These are phyloP conservation scores for Clarias gariepinus DNA, from an alignment of 2,113 vertebrate genomes.

Conservation along the genomic window DNA sequence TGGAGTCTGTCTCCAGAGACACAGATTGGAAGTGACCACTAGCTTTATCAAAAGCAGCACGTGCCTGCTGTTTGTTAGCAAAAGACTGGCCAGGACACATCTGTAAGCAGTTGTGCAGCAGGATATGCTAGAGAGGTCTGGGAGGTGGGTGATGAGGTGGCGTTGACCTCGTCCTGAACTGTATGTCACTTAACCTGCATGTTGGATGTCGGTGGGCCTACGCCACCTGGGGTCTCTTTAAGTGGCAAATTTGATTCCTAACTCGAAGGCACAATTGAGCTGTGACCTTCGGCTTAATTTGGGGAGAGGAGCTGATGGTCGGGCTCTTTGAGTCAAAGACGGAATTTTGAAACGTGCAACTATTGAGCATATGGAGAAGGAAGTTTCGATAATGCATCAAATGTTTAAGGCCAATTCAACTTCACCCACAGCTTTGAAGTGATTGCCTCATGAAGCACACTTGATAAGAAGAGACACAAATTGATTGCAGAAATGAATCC, in stretches of 20 bases:
- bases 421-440: constrained; percentile 32
- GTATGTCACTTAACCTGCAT: constrained; percentile 76
- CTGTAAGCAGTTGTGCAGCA: constrained; percentile 78
- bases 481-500: constrained; percentile 9
- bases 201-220: constrained; percentile 71
- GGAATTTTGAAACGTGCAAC: constrained; percentile 14
- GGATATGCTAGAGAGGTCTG: constrained; percentile 71
- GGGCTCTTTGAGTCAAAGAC: constrained; percentile 37
- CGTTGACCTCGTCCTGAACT: constrained; percentile 74
- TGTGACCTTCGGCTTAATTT: constrained; percentile 63
- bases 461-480: constrained; percentile 30
- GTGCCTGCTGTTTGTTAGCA: constrained; percentile 72
- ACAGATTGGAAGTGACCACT: constrained; percentile 75
- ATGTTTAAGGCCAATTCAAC: not conserved
- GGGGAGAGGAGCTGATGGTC: constrained; percentile 36
- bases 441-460: constrained; percentile 4
- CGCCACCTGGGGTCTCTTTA: constrained; percentile 58
- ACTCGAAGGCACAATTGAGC: constrained; percentile 57
- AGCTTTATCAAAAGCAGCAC: constrained; percentile 72
- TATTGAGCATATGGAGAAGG: constrained; percentile 18
- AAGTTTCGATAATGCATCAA: not conserved
- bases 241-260: constrained; percentile 52
- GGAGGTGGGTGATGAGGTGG: constrained; percentile 66
- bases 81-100: constrained; percentile 75
- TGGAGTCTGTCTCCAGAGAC: constrained; percentile 62